A percentile compares a stretch with the other conserved stretches of the same genome.
Evolutionary conservation across 2,113 vertebrate species (phyloP).

Genomic region (Myanophis thanlyinensis): DNA sequence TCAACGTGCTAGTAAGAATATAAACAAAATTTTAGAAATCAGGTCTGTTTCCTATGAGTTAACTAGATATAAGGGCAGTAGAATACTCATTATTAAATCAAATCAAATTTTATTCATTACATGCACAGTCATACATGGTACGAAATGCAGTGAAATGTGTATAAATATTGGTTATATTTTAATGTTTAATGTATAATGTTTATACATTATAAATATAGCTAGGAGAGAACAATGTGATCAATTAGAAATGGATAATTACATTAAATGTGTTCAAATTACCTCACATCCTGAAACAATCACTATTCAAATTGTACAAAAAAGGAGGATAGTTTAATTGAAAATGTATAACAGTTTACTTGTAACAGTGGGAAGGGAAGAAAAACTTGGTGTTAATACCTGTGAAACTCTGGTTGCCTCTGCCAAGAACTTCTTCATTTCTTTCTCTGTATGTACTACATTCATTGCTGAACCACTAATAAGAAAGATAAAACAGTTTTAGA

Average conservation of each 20-base stretch:
- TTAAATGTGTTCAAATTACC: not conserved
- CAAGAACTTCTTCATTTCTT: constrained; percentile 93
- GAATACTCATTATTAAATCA: not conserved
- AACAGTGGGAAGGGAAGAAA: not conserved
- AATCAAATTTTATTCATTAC: no score
- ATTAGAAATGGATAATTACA: not conserved
- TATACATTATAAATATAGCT: not conserved
- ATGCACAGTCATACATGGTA: no score
- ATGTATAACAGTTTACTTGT: not conserved
- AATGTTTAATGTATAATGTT: no score
- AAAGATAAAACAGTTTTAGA: not conserved
- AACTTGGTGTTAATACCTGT: constrained; percentile 75
- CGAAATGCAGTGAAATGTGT: no score
- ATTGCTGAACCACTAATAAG: constrained; percentile 88
- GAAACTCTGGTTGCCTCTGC: constrained; percentile 92
- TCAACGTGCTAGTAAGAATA: not conserved
- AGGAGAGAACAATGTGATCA: not conserved
- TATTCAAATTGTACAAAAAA: not conserved
- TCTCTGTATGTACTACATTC: constrained; percentile 88
- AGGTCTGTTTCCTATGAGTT: not conserved
- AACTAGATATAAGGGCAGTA: not conserved
- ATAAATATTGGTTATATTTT: no score
- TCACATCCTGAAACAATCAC: not conserved
- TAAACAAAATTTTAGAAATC: not conserved
- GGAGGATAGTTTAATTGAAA: not conserved